Base-by-base conservation (phyloP, 2,797 vertebrate genomes). In the Rhinoraja longicauda region DNA sequence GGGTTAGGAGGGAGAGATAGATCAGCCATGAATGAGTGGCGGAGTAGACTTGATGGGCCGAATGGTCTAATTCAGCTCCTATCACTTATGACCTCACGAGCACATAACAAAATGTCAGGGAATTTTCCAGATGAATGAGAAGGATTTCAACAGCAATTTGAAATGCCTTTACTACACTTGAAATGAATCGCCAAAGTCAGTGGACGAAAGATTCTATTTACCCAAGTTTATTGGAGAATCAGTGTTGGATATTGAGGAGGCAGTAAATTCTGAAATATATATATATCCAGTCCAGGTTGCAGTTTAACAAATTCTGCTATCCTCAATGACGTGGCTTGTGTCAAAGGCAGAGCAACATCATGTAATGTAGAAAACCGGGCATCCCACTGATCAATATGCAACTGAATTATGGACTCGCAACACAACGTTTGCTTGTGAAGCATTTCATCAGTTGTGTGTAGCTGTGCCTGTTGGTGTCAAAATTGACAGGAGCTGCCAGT, bases 321-420 rank as follows among this genome's bases (percentile, higher is more conserved):
- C 59, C 88, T 67, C 59, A 88, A 64, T 88, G n/a, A 21, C 17
- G 67, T 67, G 59, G n/a, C 59, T 88, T 64, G n/a, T 2, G 36
- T 88, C 84, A 67, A 88, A 86, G 59, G 59, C 57, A 62, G 82
- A 82, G 45, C n/a, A 13, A 26, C 15, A 32, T n/a, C 57, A 67
- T 26, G 29, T 86, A 84, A 62, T 64, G 64, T 15, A 62, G 7
- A 64, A 86, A 62, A 19, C 82, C 62, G 57, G 59, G 19, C 29
- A 88, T 64, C 29, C 84, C 59, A 88, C 21, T 88, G n/a, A 88
- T 88, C 84, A 64, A 88, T 88, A 67, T 64, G n/a, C 64, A 88
- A 88, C 57, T 59, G 57, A 86, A 62, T 86, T 59, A 62, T 62
- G 57, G 59, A 86, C 62, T 67, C 32, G 36, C 17, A 19, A 19